Conservation (phyloP, 2,113 vertebrate genomes). For the Helogale parvula region DNA sequence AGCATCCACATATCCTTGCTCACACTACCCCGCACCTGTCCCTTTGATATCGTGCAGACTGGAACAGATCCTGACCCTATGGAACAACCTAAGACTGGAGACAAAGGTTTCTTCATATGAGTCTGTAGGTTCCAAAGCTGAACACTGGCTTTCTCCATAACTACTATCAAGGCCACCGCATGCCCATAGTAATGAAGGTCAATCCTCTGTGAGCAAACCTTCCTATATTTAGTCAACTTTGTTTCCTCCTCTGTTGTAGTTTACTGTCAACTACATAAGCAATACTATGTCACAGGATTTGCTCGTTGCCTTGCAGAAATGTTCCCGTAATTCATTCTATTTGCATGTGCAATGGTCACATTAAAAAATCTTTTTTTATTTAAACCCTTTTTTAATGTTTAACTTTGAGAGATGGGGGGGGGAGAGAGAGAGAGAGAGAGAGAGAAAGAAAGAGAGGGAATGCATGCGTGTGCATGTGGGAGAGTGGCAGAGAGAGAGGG, state of each 20-base stretch:
- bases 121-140: background rate
- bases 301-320: background rate
- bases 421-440: too few species aligned
- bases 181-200: background rate
- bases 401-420: too few species aligned
- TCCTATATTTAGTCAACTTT: background rate
- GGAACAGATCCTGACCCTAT: background rate
- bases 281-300: constrained; percentile 5
- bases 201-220: background rate
- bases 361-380: background rate
- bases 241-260: background rate
- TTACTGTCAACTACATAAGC: background rate
- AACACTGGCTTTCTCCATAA: background rate
- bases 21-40: background rate
- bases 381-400: background rate
- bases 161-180: background rate
- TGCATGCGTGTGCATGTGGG: too few species aligned
- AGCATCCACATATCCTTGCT: background rate
- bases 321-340: background rate
- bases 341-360: background rate
- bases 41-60: background rate
- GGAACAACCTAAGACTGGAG: background rate
- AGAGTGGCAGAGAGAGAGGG: too few species aligned
- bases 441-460: too few species aligned
- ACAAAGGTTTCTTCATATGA: background rate